Percentiles rank a stretch among this genome's conserved stretches.
Evolutionary conservation across 2,113 vertebrate species (phyloP).

Genomic region (Lophochroa leadbeateri): DNA sequence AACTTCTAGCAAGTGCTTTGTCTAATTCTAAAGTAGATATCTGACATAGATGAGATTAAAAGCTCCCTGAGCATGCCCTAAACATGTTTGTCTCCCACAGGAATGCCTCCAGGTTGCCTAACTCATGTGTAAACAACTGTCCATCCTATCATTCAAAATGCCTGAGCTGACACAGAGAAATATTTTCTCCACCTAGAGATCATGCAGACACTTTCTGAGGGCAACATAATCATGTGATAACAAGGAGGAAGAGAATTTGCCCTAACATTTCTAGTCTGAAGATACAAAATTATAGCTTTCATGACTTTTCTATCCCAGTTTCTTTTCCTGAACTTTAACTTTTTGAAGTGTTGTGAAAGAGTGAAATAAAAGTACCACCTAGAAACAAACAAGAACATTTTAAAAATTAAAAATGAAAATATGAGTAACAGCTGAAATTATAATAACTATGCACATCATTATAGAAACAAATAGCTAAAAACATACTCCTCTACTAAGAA

Average conservation of each 20-base stretch:
- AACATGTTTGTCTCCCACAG: not conserved
- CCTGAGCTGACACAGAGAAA: not conserved
- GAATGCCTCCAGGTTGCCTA: not conserved
- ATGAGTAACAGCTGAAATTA: not conserved
- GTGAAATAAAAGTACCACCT: not conserved
- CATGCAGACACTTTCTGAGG: not conserved
- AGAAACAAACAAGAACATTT: not conserved
- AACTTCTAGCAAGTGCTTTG: not conserved
- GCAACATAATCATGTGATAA: not conserved
- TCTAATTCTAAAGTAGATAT: not conserved
- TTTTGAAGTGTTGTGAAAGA: not conserved
- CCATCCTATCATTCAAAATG: not conserved
- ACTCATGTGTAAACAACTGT: not conserved
- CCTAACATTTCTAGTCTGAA: not conserved
- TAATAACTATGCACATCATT: not conserved
- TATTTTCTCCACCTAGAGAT: not conserved
- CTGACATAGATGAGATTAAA: not conserved
- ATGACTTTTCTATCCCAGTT: not conserved
- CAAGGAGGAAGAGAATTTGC: not conserved
- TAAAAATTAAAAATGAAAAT: not conserved
- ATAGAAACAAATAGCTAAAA: not conserved
- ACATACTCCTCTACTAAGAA: not conserved
- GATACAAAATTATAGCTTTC: not conserved
- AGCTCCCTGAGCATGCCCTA: not conserved
- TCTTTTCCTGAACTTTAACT: not conserved